Base-by-base conservation (phyloP, 2,797 vertebrate genomes). In the Cuniculus paca region DNA sequence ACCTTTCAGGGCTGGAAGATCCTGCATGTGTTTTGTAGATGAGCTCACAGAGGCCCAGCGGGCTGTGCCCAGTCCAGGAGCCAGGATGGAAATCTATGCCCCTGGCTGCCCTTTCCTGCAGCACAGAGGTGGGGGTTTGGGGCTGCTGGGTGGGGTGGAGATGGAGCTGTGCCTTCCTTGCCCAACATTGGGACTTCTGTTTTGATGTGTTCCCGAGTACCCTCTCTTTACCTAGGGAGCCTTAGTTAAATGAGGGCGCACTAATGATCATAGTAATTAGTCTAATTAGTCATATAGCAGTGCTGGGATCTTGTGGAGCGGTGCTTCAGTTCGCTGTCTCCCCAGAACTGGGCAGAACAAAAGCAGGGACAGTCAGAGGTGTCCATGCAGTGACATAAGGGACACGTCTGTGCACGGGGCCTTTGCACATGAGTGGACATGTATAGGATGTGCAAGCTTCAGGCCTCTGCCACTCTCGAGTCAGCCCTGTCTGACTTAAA, bases 391-490 rank as follows among this genome's bases (percentile, higher is more conserved):
- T 26, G 56, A 5, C 1, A 6, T 42, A 54, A 6, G 39, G 16
- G 79, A 50, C 3, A 0, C 12, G 9, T 19, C 11, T 24, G 31
- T n/a, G 6, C 14, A 26, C 2, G 0, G 31, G 4, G 48, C 20
- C 56, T 92, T 65, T 70, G 70, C 58, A 4, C 6, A 0, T 2
- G 14, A 60, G 7, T 14, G 28, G 60, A 34, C 4, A 12, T 2
- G 5, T 9, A 3, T 0, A 0, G 0, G 1, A 0, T 0, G 6
- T 17, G 0, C 0, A 39, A 28, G 16, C 34, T 75, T 26, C 0
- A 0, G 5, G 89, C 83, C 56, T 50, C 58, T 60, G 60, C 75
- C 34, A 22, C 54, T 42, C 70, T n/a, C 36, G 19, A 36, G 12
- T 28, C 12, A 61, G 9, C 74, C 77, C 28, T 0, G 0, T 79